Conservation (phyloP, 2,797 vertebrate genomes). For the Avahi laniger region DNA sequence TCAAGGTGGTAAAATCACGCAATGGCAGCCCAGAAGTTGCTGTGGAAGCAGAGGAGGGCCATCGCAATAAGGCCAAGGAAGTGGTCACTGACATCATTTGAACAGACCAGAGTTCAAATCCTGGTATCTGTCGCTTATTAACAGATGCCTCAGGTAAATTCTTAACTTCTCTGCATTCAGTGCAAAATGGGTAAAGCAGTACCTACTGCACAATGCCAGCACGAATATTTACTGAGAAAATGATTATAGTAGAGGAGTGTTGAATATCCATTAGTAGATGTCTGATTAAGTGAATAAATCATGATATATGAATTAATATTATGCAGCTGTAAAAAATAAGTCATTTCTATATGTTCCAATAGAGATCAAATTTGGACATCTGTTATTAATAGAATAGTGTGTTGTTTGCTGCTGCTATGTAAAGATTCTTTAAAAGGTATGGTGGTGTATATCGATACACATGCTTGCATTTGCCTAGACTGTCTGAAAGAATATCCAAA, state of each 20-base stretch:
- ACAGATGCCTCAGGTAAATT: background rate
- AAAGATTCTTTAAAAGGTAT: background rate
- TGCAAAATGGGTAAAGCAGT: background rate
- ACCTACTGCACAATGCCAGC: background rate
- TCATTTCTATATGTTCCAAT: background rate
- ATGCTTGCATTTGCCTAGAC: background rate
- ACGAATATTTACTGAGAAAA: background rate
- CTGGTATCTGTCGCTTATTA: background rate
- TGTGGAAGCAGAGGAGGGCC: background rate
- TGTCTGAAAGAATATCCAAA: background rate
- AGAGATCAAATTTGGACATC: background rate
- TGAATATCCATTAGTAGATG: background rate
- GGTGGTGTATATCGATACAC: background rate
- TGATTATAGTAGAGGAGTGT: background rate
- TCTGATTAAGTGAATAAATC: background rate
- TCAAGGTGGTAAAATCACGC: background rate
- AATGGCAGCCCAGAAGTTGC: background rate
- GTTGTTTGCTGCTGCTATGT: background rate
- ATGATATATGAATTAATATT: background rate
- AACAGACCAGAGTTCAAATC: background rate
- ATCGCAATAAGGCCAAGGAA: background rate
- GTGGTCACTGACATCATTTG: background rate
- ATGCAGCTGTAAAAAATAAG: background rate
- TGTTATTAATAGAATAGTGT: background rate
- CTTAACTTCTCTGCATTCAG: background rate